Evolutionary conservation across 2,888 invertebrate genomes (phyloP).

Genomic region (Himalopsyche japonica): DNA sequence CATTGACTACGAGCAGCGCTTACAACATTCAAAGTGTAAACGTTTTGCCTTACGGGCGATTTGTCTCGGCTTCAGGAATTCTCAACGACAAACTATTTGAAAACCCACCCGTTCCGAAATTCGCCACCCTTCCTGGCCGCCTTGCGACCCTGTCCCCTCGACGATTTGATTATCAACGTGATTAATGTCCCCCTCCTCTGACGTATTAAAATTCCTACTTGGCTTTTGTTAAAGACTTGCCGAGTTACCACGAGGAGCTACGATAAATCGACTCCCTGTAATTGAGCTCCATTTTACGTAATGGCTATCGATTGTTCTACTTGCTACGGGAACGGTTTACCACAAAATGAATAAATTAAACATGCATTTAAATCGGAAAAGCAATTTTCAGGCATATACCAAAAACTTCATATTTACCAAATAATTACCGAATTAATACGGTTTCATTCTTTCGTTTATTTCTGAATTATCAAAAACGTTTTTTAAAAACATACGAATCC

Average conservation of each 20-base stretch:
- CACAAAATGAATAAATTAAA: not conserved
- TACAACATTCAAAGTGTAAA: constrained; percentile 59
- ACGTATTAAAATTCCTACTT: constrained; percentile 39
- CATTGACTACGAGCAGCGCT: not conserved
- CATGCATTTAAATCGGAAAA: not conserved
- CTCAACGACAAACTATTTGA: constrained; percentile 36
- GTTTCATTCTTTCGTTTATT: too few species aligned
- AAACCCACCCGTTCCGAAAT: not conserved
- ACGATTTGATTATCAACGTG: constrained; percentile 38
- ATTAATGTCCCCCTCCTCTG: constrained; percentile 37
- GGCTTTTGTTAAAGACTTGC: constrained; percentile 6
- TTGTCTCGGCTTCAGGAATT: constrained; percentile 37
- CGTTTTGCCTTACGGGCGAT: constrained; percentile 51
- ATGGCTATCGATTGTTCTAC: constrained; percentile 2
- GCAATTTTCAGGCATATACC: not conserved
- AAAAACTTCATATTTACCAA: too few species aligned
- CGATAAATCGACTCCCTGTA: not conserved
- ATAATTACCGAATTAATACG: too few species aligned
- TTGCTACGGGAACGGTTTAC: not conserved
- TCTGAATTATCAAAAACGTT: too few species aligned
- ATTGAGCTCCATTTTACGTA: not conserved
- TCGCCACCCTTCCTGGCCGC: not conserved
- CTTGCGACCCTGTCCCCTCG: not conserved
- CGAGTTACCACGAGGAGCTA: not conserved
- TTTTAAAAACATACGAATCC: too few species aligned